Evolutionary conservation across 2,113 vertebrate species (phyloP).

Genomic region (Lepisosteus oculatus): DNA sequence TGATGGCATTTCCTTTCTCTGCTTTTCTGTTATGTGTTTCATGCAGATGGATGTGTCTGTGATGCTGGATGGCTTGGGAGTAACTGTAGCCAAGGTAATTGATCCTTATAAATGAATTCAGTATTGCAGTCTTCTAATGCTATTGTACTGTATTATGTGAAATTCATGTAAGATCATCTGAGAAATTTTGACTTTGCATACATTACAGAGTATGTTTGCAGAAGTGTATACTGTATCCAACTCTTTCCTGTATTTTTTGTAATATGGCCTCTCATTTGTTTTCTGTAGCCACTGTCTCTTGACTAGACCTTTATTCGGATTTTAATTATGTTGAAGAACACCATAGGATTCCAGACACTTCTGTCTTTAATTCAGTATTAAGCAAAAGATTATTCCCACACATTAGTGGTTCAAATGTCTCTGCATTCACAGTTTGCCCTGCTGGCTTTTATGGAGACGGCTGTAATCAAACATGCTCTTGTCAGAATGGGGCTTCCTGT

Average conservation of each 20-base stretch:
- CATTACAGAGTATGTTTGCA: no score
- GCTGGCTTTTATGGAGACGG: constrained; percentile 60
- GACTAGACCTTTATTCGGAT: no score
- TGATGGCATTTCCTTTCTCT: not conserved
- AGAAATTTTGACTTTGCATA: no score
- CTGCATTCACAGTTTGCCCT: constrained; percentile 56
- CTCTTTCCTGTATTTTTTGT: no score
- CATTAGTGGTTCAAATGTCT: not conserved
- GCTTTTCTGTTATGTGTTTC: constrained; percentile 36
- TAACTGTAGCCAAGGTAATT: constrained; percentile 82
- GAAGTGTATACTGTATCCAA: no score
- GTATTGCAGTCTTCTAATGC: no score
- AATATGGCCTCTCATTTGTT: no score
- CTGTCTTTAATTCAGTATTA: not conserved
- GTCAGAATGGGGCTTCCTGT: constrained; percentile 65
- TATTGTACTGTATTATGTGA: no score
- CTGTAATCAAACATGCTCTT: constrained; percentile 70
- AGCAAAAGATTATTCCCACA: not conserved
- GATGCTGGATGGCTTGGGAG: constrained; percentile 82
- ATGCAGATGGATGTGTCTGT: constrained; percentile 80
- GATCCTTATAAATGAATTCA: not conserved
- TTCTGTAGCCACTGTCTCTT: no score
- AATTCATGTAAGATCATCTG: no score
- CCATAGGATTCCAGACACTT: no score
- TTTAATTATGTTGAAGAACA: no score